Evolutionary conservation across 2,797 vertebrate genomes (phyloP).

Genomic region (Gephyroberyx darwinii): DNA sequence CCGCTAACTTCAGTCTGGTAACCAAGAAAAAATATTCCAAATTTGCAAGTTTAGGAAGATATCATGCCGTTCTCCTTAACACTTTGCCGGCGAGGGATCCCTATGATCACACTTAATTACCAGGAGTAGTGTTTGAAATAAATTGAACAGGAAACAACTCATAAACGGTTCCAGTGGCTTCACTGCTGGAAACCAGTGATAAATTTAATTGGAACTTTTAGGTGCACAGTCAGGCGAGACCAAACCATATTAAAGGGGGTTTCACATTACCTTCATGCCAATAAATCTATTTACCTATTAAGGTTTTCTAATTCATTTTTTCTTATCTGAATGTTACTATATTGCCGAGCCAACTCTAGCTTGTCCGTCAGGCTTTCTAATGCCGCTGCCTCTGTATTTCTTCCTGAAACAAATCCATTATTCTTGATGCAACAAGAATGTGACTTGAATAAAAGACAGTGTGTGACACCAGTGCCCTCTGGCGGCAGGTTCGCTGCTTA

Average conservation of each 20-base stretch:
- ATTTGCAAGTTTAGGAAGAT: slow-evolving; percentile 45
- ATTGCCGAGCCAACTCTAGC: slow-evolving; percentile 46
- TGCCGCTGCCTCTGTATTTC: slow-evolving; percentile 36
- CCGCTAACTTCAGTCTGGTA: slow-evolving; percentile 24
- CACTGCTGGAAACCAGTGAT: slow-evolving; percentile 54
- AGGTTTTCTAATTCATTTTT: slow-evolving; percentile 50
- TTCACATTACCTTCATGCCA: slow-evolving; percentile 64
- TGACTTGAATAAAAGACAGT: slow-evolving; percentile 39
- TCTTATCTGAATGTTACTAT: slow-evolving; percentile 49
- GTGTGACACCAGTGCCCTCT: slow-evolving; percentile 77
- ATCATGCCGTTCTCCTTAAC: slow-evolving; percentile 35
- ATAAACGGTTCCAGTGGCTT: slow-evolving; percentile 50
- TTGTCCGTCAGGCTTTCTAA: slow-evolving; percentile 42
- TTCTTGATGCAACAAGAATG: slow-evolving; percentile 44
- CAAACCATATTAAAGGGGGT: slow-evolving; percentile 64
- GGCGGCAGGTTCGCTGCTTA: slow-evolving; percentile 42
- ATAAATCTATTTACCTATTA: slow-evolving; percentile 67
- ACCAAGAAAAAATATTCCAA: slow-evolving; percentile 40
- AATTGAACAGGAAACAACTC: slow-evolving; percentile 68
- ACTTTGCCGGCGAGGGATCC: slow-evolving; percentile 21
- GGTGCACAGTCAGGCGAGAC: slow-evolving; percentile 65
- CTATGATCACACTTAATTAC: slow-evolving; percentile 54
- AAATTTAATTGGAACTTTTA: slow-evolving; percentile 76
- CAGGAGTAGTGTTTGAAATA: slow-evolving; percentile 59
- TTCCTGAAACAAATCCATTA: slow-evolving; percentile 44